Evolutionary conservation across 2,888 invertebrate genomes (phyloP).

Genomic region (Tineola bisselliella): DNA sequence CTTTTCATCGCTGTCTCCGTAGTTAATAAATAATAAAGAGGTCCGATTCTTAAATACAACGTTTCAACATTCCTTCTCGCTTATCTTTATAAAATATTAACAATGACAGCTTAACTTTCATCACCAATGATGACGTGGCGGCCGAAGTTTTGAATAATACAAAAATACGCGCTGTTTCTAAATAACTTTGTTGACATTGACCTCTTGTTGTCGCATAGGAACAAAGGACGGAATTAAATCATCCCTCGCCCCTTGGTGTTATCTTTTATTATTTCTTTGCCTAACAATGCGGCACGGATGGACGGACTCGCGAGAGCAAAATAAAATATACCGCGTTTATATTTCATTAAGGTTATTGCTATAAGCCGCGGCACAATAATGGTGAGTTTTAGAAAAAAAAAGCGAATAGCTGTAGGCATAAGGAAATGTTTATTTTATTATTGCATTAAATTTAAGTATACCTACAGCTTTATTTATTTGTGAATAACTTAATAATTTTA

Average conservation of each 20-base stretch:
- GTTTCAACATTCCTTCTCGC: background rate
- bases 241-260: background rate
- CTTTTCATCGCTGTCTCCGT: background rate
- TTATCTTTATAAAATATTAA: background rate
- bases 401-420: background rate
- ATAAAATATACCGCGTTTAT: slow-evolving; percentile 11
- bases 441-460: background rate
- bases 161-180: background rate
- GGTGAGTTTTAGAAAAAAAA: background rate
- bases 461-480: background rate
- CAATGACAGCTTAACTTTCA: background rate
- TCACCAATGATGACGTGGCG: background rate
- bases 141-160: background rate
- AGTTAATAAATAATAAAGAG: background rate
- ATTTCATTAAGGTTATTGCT: slow-evolving; percentile 13
- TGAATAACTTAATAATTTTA: too few species aligned
- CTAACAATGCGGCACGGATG: slow-evolving; percentile 9
- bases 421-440: background rate
- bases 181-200: slow-evolving; percentile 6
- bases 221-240: slow-evolving; percentile 10
- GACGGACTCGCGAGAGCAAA: slow-evolving; percentile 8
- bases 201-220: background rate
- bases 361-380: slow-evolving; percentile 4
- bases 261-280: slow-evolving; percentile 11
- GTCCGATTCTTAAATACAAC: background rate